phyloP scores from a whole-genome alignment of 2,113 vertebrate species.

The Callithrix jacchus region DNA sequence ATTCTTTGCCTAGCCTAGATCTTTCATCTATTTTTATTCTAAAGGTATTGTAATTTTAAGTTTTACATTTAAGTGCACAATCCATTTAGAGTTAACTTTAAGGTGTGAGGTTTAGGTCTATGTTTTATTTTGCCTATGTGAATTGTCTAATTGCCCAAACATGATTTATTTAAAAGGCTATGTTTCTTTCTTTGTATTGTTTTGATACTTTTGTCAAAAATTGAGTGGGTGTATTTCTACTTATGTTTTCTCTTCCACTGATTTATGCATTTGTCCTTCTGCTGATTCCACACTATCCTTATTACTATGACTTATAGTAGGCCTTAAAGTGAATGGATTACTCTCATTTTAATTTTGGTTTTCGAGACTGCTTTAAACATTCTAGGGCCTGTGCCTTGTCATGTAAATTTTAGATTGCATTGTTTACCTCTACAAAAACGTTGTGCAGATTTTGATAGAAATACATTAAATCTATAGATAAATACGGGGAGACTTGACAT shows the following conservation, averaged over 20 bases:
- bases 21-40: background rate
- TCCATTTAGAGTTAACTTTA: background rate
- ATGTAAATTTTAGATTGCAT: background rate
- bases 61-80: background rate
- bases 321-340: background rate
- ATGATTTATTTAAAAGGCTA: background rate
- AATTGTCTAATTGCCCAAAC: background rate
- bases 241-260: background rate
- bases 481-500: background rate
- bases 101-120: background rate
- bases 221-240: background rate
- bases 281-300: background rate
- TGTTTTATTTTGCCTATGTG: background rate
- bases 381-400: background rate
- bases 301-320: background rate
- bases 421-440: background rate
- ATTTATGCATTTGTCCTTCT: background rate
- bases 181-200: background rate
- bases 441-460: slow-evolving; percentile 10
- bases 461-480: background rate
- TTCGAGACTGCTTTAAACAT: slow-evolving; percentile 20
- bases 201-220: background rate
- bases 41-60: background rate
- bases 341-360: background rate
- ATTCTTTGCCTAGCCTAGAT: background rate